Conservation (phyloP, 2,797 vertebrate species). For the Podargus strigoides region DNA sequence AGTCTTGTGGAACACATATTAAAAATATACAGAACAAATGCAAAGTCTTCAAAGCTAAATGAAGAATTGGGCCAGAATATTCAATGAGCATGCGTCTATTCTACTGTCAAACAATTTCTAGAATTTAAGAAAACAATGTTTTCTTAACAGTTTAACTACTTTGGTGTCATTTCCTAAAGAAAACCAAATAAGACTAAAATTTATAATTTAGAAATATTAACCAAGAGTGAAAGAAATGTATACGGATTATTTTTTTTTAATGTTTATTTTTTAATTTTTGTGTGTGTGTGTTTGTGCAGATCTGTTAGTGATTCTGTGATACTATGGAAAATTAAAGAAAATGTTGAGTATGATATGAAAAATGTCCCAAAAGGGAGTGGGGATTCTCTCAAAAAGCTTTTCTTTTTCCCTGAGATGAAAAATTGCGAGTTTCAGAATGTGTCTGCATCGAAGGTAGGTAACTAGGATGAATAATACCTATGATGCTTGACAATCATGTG, state of each 20-base stretch:
- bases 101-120: background rate
- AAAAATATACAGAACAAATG: background rate
- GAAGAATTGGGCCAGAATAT: background rate
- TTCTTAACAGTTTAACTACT: background rate
- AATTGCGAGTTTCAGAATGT: background rate
- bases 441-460: background rate
- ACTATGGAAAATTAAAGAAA: background rate
- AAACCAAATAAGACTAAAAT: background rate
- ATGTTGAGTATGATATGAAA: background rate
- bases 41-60: background rate
- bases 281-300: too few relatives aligned
- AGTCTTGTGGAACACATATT: rapidly evolving
- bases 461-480: background rate
- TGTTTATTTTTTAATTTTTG: background rate
- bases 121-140: background rate
- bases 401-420: background rate
- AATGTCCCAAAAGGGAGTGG: background rate
- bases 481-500: background rate
- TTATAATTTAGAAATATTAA: background rate
- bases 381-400: background rate
- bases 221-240: background rate
- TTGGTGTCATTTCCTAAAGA: background rate
- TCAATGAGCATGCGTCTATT: background rate
- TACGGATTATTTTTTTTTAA: too few relatives aligned
- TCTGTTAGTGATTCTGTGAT: background rate